Evolutionary conservation across 2,113 vertebrate species (phyloP).

Genomic region (Sinocyclocheilus rhinocerous): DNA sequence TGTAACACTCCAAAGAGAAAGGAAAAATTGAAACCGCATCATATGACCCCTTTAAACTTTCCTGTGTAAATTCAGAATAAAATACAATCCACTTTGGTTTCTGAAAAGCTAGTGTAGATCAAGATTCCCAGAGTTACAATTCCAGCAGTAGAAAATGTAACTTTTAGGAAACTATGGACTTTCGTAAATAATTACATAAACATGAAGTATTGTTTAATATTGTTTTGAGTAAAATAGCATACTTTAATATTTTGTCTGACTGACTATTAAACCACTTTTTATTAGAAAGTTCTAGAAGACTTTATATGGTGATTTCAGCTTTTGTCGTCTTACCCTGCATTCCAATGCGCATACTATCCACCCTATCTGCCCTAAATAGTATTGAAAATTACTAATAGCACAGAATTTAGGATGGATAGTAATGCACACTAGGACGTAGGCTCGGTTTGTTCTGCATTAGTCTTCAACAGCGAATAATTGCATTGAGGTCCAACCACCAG

Average conservation of each 20-base stretch:
- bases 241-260: not conserved
- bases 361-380: too few relatives aligned
- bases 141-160: not conserved
- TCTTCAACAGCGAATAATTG: not conserved
- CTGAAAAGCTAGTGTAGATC: not conserved
- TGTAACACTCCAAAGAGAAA: too few relatives aligned
- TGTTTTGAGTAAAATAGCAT: not conserved
- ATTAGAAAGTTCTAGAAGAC: not conserved
- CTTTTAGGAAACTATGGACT: not conserved
- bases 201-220: not conserved
- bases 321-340: not conserved
- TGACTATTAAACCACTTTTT: not conserved
- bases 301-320: not conserved
- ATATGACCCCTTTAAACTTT: too few relatives aligned
- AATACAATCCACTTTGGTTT: not conserved
- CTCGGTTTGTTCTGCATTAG: not conserved
- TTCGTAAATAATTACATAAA: not conserved
- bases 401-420: too few relatives aligned
- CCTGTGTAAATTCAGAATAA: not conserved
- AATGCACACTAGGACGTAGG: too few relatives aligned
- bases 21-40: too few relatives aligned
- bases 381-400: too few relatives aligned
- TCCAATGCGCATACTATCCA: too few relatives aligned
- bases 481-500: not conserved
- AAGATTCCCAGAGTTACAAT: not conserved